Base-by-base conservation (phyloP, 2,797 vertebrate species). In the Oreortyx pictus region DNA sequence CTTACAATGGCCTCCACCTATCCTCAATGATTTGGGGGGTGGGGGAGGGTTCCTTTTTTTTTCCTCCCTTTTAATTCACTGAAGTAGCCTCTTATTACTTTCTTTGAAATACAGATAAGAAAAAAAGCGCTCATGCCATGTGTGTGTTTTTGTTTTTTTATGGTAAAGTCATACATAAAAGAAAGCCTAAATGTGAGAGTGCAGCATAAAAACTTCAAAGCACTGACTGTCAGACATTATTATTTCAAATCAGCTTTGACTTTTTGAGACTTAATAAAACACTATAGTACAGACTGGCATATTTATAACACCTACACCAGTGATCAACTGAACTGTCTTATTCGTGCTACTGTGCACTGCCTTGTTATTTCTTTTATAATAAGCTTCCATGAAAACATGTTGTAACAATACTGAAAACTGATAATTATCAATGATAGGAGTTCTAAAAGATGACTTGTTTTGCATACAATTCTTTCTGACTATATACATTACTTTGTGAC, bases 241-340 rank as follows among this genome's bases (percentile, higher is more conserved):
- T 97, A 97, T 97, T 97, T 97, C 93, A 97, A 97, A 95, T 96
- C 84, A 95, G 92, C 92, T 96, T 97, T 97, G 95, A 96, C 94
- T 97, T 97, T 97, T 83, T 95, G 92, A 96, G 87, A 96, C 82
- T 97, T 93, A 97, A 91, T 95, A 92, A 97, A 97, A 92, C 81
- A 95, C 77, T 93, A 68, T 94, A 92, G 94, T 86, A 93, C 72
- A 96, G 89, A 93, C 91, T 96, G 95, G 94, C 96, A 96, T 96
- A 97, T 97, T 97, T 92, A 95, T 95, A 97, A 92, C 94, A 95
- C 79, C 89, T 94, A 90, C 81, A 94, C 90, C 89, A 94, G 82
- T 77, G 96, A 96, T 97, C 82, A 96, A 91, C 73, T 61, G 95
- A 97, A 95, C 91, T 92, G 83, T 94, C 91, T 96, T 91, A 82